Percentiles rank a stretch among this genome's conserved stretches.
These are phyloP conservation scores for Lordiphosa fenestrarum DNA, from an alignment of 2,888 invertebrate genomes.

Conservation along the genomic window DNA sequence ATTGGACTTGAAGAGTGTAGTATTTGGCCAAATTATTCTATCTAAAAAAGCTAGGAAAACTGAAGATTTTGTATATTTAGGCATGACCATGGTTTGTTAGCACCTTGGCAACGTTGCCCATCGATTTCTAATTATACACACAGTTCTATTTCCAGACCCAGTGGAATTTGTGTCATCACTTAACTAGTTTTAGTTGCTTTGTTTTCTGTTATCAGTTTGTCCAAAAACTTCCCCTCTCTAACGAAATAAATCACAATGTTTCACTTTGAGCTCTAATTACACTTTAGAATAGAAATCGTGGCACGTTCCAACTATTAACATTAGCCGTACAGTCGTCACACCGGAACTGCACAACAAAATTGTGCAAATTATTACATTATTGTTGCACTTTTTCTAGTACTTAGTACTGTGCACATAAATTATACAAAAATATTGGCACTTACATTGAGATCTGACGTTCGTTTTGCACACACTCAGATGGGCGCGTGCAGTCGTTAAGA, in stretches of 20 bases:
- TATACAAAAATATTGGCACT: conserved; percentile 27
- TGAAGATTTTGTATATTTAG: too few relatives aligned
- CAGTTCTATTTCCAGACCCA: too few relatives aligned
- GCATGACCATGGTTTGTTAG: too few relatives aligned
- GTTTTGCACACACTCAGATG: conserved; percentile 1
- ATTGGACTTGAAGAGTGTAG: too few relatives aligned
- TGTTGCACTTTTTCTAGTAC: conserved; percentile 19
- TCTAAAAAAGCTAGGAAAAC: too few relatives aligned
- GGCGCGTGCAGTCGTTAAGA: conserved; percentile 10
- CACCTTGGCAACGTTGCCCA: too few relatives aligned
- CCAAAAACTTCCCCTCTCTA: too few relatives aligned
- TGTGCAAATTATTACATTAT: neutral
- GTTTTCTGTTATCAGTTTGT: too few relatives aligned
- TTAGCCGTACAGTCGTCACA: conserved; percentile 40
- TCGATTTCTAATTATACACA: too few relatives aligned
- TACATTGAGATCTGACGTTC: conserved; percentile 21
- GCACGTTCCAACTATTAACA: conserved; percentile 40
- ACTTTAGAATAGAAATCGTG: neutral
- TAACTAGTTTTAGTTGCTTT: too few relatives aligned
- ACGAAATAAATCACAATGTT: conserved; percentile 2
- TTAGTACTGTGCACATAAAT: conserved; percentile 34
- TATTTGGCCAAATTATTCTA: too few relatives aligned
- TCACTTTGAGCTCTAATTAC: conserved; percentile 3
- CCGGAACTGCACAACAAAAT: conserved; percentile 32
- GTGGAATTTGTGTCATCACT: too few relatives aligned